A percentile compares a stretch with the other conserved stretches of the same genome.
Conservation (phyloP, 1,140 invertebrate genomes). For the Gonatopus flavifemur region DNA sequence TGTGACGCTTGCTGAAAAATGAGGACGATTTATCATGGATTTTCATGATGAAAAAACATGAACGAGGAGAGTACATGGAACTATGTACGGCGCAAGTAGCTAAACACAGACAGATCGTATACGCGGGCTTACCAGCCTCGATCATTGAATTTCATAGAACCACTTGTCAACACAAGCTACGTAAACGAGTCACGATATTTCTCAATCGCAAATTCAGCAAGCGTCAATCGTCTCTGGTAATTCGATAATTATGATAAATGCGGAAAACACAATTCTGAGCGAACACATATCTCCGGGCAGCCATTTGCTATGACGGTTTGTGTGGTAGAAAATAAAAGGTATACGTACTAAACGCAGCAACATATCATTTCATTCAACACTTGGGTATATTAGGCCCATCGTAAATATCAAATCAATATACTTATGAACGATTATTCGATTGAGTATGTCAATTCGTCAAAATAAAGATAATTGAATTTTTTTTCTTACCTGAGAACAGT, state of each 20-base stretch:
- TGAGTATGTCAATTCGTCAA: conserved; percentile 56
- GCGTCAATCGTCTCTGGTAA: no score
- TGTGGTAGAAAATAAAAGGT: conserved; percentile 45
- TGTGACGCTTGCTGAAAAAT: neutral
- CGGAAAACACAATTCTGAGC: no score
- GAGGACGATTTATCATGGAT: neutral
- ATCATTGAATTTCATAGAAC: conserved; percentile 18
- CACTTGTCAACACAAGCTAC: conserved; percentile 11
- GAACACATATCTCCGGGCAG: conserved; percentile 45
- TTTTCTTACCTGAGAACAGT: conserved; percentile 63
- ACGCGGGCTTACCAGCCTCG: conserved; percentile 31
- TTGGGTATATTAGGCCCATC: conserved; percentile 10
- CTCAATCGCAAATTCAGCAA: no score
- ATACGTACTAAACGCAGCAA: conserved; percentile 34
- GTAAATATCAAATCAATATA: neutral
- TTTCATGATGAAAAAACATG: neutral
- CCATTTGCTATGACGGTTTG: conserved; percentile 54
- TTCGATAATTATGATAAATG: no score
- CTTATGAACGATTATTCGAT: conserved; percentile 11
- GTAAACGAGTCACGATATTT: conserved; percentile 7
- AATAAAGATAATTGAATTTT: conserved; percentile 60
- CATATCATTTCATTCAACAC: conserved; percentile 32
- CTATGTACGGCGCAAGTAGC: conserved; percentile 33
- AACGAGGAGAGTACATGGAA: no score
- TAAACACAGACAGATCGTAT: conserved; percentile 24